Percentiles rank a stretch among this genome's conserved stretches.
Evolutionary conservation across 92 coral and sea anemone species (phyloP).

Genomic region (Phenganax subtilis): DNA sequence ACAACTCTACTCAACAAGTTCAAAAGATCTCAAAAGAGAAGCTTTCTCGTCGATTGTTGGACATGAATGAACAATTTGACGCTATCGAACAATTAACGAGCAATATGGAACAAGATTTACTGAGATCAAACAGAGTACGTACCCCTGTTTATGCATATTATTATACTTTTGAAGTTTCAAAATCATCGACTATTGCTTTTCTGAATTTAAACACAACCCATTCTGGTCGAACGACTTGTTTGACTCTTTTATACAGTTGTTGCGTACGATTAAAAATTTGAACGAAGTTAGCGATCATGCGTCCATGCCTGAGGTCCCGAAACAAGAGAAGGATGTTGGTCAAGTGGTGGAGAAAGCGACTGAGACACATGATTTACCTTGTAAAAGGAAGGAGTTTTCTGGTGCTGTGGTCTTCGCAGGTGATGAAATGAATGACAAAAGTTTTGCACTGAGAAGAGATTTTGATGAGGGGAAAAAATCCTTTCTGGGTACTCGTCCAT

Average conservation of each 20-base stretch:
- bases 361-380: no score
- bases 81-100: conserved; percentile 7
- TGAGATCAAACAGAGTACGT: conserved; percentile 30
- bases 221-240: neutral
- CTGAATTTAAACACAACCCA: neutral
- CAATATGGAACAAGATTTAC: conserved; percentile 31
- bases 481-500: conserved; percentile 4
- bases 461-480: conserved; percentile 1
- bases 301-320: neutral
- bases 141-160: neutral
- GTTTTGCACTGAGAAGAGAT: neutral
- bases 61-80: conserved; percentile 39
- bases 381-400: neutral
- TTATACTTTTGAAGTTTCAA: neutral
- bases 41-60: conserved; percentile 18
- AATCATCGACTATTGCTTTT: neutral
- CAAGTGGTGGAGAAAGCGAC: neutral
- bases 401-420: neutral
- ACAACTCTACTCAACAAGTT: conserved; percentile 1
- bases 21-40: conserved; percentile 29
- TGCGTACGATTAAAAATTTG: conserved; percentile 32
- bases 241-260: conserved; percentile 1
- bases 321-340: neutral
- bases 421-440: neutral
- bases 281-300: conserved; percentile 20